Conservation (phyloP, 2,888 invertebrate species). For the Cryptocephalus moraei region DNA sequence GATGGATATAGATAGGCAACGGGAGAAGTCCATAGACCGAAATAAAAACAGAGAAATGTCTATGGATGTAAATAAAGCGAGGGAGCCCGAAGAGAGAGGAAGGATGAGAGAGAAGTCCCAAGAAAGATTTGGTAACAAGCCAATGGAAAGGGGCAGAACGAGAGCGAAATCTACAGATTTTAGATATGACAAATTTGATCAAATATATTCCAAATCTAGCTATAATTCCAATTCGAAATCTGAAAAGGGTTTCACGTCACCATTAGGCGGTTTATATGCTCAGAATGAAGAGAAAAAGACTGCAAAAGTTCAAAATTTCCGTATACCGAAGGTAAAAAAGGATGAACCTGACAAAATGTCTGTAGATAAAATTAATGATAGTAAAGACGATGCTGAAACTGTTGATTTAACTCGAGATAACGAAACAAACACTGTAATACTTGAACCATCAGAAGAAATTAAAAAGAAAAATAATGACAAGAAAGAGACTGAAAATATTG, state of each 20-base stretch:
- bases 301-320: slow-evolving; percentile 42
- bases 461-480: not conserved
- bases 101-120: slow-evolving; percentile 1
- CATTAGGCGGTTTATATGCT: slow-evolving; percentile 41
- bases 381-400: not conserved
- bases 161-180: slow-evolving; percentile 3
- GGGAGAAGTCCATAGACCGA: slow-evolving; percentile 1
- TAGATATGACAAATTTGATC: slow-evolving; percentile 14
- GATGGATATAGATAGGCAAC: no score
- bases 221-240: slow-evolving; percentile 10
- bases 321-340: slow-evolving; percentile 40
- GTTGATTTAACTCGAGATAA: not conserved
- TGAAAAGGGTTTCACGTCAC: slow-evolving; percentile 36
- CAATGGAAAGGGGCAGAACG: not conserved
- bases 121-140: not conserved
- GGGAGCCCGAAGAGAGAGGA: slow-evolving; percentile 5
- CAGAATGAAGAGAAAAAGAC: slow-evolving; percentile 34
- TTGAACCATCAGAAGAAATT: slow-evolving; percentile 1
- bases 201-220: slow-evolving; percentile 12
- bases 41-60: slow-evolving; percentile 5
- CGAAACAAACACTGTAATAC: not conserved
- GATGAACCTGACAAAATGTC: slow-evolving; percentile 1
- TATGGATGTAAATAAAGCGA: slow-evolving; percentile 2
- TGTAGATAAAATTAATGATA: slow-evolving; percentile 4
- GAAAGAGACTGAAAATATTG: not conserved